These are phyloP conservation scores for Drepana arcuata DNA, from an alignment of 1,140 invertebrate genomes.

Conservation along the genomic window DNA sequence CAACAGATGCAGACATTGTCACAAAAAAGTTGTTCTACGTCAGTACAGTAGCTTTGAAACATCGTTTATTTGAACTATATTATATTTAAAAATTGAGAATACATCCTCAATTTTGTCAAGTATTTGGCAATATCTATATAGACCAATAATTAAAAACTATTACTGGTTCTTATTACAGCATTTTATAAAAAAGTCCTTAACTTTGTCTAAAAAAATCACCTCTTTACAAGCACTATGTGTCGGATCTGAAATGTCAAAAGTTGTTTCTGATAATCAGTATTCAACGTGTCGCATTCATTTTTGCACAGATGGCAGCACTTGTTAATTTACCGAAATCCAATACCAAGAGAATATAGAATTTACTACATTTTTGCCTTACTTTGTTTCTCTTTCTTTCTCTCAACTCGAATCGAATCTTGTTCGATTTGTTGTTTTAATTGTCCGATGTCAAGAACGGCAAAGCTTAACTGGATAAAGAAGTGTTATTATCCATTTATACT, in stretches of 20 bases:
- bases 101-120: no score
- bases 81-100: no score
- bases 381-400: slow-evolving; percentile 26
- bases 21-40: slow-evolving; percentile 61
- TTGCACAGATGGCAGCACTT: slow-evolving; percentile 47
- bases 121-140: no score
- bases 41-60: slow-evolving; percentile 35
- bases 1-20: slow-evolving; percentile 72
- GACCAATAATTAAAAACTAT: no score
- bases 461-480: no score
- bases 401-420: slow-evolving; percentile 3
- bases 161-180: no score
- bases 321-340: slow-evolving; percentile 55
- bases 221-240: slow-evolving; percentile 21
- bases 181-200: no score
- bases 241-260: slow-evolving; percentile 17
- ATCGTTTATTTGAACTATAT: slow-evolving; percentile 20
- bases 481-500: no score
- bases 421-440: no score
- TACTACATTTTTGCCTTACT: slow-evolving; percentile 12
- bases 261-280: slow-evolving; percentile 5
- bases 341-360: slow-evolving; percentile 20
- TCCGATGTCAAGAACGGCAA: no score
- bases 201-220: no score
- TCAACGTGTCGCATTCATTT: no score